Evolutionary conservation across 1,140 invertebrate genomes (phyloP), one percentile per base, ranked within the genome.

Genomic region (Cydia pomonella): DNA sequence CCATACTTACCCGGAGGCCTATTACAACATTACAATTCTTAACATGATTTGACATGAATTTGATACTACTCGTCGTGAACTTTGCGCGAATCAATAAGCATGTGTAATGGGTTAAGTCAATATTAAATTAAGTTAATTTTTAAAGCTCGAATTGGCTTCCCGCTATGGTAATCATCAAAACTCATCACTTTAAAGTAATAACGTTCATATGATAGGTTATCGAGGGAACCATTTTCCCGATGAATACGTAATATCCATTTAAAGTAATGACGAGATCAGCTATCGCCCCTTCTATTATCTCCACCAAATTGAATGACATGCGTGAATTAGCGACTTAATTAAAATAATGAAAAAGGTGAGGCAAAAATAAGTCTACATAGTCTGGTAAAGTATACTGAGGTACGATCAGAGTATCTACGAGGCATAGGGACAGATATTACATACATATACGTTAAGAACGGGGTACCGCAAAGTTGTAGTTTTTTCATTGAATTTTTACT

Each of bases 191-290:
- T 16, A 66, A 66, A n/a, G 23, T 66, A 66, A 66, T 66, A 66
- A 29, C 25, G 63, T 3, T 33, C 63, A 66, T 12, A 29, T 29
- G 63, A 27, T 50, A 18, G 47, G 25, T 18, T 29, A 66, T 66
- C 23, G 63, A 66, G 25, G 27, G 16, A 66, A 29, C 25, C 63
- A 66, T 66, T 66, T 66, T 66, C 23, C 63, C 25, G 27, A 33
- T 66, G 63, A 29, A 29, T 66, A 25, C 25, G 63, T 66, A 66
- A 66, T 66, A 66, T 66, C 63, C 63, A 66, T 66, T 29, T 29
- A 29, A 27, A 29, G 63, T 66, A 66, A 66, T 66, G 63, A 29
- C 63, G 27, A 66, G 25, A 66, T 66, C 63, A n/a, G 63, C 16
- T 66, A 66, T 66, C 63, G 23, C 63, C 23, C 25, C 63, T 7